These are phyloP conservation scores for Hydrocynus forskahlii DNA, from an alignment of 2,797 vertebrate genomes.

Conservation along the genomic window DNA sequence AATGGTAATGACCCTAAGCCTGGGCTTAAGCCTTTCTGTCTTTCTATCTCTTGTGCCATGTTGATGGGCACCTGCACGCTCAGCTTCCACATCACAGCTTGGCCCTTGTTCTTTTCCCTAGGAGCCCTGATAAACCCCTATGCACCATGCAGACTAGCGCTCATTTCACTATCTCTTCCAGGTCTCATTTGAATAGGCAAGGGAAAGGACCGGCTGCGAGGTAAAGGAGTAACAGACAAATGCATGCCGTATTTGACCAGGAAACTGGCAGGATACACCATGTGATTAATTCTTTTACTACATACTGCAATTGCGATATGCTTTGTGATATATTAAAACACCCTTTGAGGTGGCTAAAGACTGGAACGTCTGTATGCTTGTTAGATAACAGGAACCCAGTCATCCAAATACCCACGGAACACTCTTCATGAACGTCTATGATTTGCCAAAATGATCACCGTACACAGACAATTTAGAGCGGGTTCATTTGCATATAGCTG, in stretches of 20 bases:
- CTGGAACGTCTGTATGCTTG: too few species aligned
- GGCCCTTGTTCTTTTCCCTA: slow-evolving; percentile 57
- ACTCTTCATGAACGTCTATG: not conserved
- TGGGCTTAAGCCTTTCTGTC: slow-evolving; percentile 27
- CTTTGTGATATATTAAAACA: not conserved
- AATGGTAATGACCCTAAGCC: slow-evolving; percentile 49
- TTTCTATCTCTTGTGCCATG: slow-evolving; percentile 50
- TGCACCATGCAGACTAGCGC: slow-evolving; percentile 40
- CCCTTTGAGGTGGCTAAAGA: not conserved
- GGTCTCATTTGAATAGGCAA: slow-evolving; percentile 72
- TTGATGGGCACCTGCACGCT: slow-evolving; percentile 57
- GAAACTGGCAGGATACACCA: not conserved
- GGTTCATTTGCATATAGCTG: not conserved
- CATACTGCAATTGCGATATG: not conserved
- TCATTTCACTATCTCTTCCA: slow-evolving; percentile 66
- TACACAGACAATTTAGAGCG: not conserved
- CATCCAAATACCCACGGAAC: not conserved
- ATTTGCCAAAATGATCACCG: not conserved
- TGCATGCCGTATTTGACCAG: slow-evolving; percentile 6
- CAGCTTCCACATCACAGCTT: slow-evolving; percentile 52
- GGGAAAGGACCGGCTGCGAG: slow-evolving; percentile 51
- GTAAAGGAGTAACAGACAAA: slow-evolving; percentile 55
- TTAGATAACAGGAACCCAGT: not conserved
- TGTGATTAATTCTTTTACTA: not conserved
- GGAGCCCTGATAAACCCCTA: slow-evolving; percentile 55